Evolutionary conservation across 2,888 invertebrate species (phyloP).

Genomic region (Hypena proboscidalis): DNA sequence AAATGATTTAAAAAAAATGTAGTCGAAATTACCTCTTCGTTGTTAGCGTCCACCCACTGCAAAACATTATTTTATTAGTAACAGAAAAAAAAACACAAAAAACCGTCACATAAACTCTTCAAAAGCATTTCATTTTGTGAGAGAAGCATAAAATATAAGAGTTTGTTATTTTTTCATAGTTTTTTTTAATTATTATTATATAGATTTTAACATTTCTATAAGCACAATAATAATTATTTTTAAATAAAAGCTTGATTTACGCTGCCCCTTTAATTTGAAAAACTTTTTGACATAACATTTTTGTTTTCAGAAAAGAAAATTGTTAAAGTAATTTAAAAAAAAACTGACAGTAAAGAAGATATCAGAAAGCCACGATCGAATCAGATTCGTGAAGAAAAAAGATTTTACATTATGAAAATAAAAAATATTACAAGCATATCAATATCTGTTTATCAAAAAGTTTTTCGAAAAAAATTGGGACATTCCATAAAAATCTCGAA

Average conservation of each 20-base stretch:
- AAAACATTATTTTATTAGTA: slow-evolving; percentile 82
- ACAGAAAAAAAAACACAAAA: slow-evolving; percentile 56
- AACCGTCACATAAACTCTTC: slow-evolving; percentile 45
- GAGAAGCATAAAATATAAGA: slow-evolving; percentile 61
- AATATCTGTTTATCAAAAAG: slow-evolving; percentile 10
- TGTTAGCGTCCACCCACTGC: slow-evolving; percentile 89
- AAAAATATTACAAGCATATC: slow-evolving; percentile 1
- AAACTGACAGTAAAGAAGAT: too few species aligned
- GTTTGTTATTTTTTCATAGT: slow-evolving; percentile 42
- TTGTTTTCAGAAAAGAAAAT: too few species aligned
- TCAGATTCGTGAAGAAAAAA: too few species aligned
- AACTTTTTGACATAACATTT: slow-evolving; percentile 27
- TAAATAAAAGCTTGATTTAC: slow-evolving; percentile 31
- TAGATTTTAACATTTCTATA: slow-evolving; percentile 61
- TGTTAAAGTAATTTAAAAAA: too few species aligned
- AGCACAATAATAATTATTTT: slow-evolving; percentile 67
- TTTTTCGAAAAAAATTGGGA: slow-evolving; percentile 27
- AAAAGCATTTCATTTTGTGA: slow-evolving; percentile 76
- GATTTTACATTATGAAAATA: too few species aligned
- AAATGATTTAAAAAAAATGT: slow-evolving; percentile 36
- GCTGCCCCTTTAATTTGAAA: slow-evolving; percentile 24
- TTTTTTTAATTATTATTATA: slow-evolving; percentile 40
- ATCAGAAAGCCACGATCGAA: too few species aligned
- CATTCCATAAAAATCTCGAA: slow-evolving; percentile 27
- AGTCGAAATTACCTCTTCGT: slow-evolving; percentile 86